phyloP scores from a whole-genome alignment of 64 coral and sea anemone species.

The Dendronephthya gigantea region DNA sequence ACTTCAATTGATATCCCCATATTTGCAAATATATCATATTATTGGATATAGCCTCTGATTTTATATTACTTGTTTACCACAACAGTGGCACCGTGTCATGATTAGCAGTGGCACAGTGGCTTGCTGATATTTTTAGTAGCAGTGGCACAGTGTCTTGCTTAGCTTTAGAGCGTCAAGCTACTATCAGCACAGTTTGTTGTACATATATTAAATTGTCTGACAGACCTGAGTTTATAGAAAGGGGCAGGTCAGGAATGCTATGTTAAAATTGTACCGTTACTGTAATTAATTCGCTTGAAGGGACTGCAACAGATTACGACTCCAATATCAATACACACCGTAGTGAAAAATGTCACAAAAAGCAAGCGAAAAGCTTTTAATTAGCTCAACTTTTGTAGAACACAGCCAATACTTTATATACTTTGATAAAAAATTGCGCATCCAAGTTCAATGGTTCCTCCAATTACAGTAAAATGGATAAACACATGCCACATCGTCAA shows the following conservation, averaged over 20 bases:
- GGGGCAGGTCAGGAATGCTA: neutral
- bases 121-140: neutral
- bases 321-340: neutral
- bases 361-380: too few relatives aligned
- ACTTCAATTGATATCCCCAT: neutral
- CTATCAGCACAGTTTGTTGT: neutral
- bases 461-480: too few relatives aligned
- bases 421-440: too few relatives aligned
- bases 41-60: neutral
- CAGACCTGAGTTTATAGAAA: neutral
- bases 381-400: too few relatives aligned
- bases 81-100: neutral
- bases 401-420: too few relatives aligned
- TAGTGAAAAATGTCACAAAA: neutral
- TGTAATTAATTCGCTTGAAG: neutral
- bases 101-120: neutral
- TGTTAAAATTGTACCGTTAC: neutral
- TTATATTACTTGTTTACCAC: neutral
- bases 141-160: neutral
- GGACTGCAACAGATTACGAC: too few relatives aligned
- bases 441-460: too few relatives aligned
- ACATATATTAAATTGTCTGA: neutral
- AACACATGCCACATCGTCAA: too few relatives aligned
- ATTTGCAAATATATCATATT: neutral
- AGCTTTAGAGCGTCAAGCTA: neutral